These are phyloP conservation scores for Callipepla californica DNA, from an alignment of 2,113 vertebrate genomes.

Conservation along the genomic window DNA sequence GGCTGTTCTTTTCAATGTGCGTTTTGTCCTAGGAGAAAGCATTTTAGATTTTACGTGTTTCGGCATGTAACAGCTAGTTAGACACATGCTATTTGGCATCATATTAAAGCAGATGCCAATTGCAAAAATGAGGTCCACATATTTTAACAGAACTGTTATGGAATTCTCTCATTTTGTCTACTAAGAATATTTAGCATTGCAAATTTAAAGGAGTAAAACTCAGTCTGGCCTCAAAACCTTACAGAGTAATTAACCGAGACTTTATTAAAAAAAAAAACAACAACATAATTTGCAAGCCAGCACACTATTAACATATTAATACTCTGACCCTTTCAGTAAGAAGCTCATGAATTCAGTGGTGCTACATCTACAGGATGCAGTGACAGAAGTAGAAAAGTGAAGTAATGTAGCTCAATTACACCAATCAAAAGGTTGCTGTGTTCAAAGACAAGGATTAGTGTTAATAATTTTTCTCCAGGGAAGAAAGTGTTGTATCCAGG, in stretches of 20 bases:
- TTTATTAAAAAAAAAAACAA: constrained; percentile 58
- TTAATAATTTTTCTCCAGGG: constrained; percentile 79
- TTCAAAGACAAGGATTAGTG: constrained; percentile 78
- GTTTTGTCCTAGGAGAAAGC: not conserved
- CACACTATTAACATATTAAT: constrained; percentile 70
- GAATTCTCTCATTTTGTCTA: constrained; percentile 34
- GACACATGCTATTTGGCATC: not conserved
- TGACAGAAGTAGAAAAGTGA: constrained; percentile 58
- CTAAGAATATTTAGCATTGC: constrained; percentile 47
- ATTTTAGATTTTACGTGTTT: not conserved
- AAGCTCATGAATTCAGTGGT: constrained; percentile 54
- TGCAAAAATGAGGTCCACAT: constrained; percentile 15
- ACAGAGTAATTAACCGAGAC: constrained; percentile 64
- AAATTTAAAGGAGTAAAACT: constrained; percentile 59
- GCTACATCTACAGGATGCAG: constrained; percentile 35
- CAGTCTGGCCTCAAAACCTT: constrained; percentile 54
- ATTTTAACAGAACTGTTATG: constrained; percentile 46
- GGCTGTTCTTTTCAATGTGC: not conserved
- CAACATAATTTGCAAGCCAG: constrained; percentile 53
- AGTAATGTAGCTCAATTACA: constrained; percentile 64
- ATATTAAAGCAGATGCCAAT: not conserved
- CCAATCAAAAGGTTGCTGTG: constrained; percentile 62
- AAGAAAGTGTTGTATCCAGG: constrained; percentile 65
- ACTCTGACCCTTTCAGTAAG: constrained; percentile 63
- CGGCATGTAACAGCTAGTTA: not conserved